Evolutionary conservation across 2,113 vertebrate genomes (phyloP).

Genomic region (Pseudolaguvia tuberculata): DNA sequence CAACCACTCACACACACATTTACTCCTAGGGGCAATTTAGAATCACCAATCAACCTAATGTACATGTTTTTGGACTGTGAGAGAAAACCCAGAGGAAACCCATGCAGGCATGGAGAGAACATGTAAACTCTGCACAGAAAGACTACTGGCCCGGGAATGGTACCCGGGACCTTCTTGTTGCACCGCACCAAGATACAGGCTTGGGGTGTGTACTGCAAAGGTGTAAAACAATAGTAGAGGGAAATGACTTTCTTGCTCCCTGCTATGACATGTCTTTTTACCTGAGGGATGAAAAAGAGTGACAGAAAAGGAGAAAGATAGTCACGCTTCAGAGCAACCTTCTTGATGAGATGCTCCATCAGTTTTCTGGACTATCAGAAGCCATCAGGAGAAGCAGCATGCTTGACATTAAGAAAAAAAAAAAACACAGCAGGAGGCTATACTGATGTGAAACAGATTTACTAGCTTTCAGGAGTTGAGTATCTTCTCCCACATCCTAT

Average conservation of each 20-base stretch:
- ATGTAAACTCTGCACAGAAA: no score
- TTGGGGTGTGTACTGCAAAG: constrained; percentile 57
- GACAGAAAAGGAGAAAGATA: constrained; percentile 53
- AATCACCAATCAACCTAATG: no score
- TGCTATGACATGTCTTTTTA: constrained; percentile 56
- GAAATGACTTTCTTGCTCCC: constrained; percentile 63
- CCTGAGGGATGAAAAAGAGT: constrained; percentile 43
- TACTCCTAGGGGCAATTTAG: no score
- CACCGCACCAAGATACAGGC: no score
- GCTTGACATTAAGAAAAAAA: neutral
- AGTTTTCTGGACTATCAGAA: constrained; percentile 48
- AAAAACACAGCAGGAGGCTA: constrained; percentile 8
- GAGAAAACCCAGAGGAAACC: no score
- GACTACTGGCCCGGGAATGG: no score
- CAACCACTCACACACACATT: no score
- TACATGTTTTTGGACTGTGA: no score
- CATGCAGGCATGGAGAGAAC: no score
- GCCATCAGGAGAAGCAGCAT: constrained; percentile 44
- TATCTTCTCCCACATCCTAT: constrained; percentile 1
- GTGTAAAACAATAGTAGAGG: constrained; percentile 52
- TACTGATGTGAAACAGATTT: constrained; percentile 27
- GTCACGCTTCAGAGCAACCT: constrained; percentile 27
- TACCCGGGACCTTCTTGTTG: no score
- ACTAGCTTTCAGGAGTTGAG: constrained; percentile 18
- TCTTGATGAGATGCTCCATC: constrained; percentile 46